These are phyloP conservation scores for Subacronicta megacephala DNA, from an alignment of 2,888 invertebrate genomes.

Conservation along the genomic window DNA sequence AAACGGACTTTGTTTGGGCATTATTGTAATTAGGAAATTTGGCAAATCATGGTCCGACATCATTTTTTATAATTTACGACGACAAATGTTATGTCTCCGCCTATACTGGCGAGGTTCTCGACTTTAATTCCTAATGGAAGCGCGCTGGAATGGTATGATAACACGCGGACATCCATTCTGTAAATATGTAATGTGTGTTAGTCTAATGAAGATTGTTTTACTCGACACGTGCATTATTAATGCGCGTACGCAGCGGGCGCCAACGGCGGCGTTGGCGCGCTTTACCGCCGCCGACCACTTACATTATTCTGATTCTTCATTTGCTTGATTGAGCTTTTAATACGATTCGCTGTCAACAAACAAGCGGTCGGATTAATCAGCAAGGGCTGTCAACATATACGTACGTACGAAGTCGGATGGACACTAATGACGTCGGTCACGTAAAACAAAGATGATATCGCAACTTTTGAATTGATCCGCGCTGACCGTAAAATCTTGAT, in stretches of 20 bases:
- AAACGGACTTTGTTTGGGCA: conserved; percentile 58
- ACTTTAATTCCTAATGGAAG: conserved; percentile 72
- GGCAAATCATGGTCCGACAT: conserved; percentile 80
- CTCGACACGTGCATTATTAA: conserved; percentile 86
- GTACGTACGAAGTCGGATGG: conserved; percentile 57
- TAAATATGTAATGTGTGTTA: conserved; percentile 83
- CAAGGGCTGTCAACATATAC: conserved; percentile 82
- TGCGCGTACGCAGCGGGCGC: conserved; percentile 87
- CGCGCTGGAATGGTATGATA: conserved; percentile 65
- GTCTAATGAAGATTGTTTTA: conserved; percentile 89
- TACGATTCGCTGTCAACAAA: conserved; percentile 86
- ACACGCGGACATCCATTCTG: conserved; percentile 64
- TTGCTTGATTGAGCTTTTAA: conserved; percentile 90
- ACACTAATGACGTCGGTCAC: conserved; percentile 82
- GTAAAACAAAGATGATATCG: conserved; percentile 79
- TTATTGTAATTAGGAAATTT: conserved; percentile 79
- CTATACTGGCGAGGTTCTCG: conserved; percentile 53
- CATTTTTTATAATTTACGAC: conserved; percentile 77
- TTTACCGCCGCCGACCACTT: conserved; percentile 72
- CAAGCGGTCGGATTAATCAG: conserved; percentile 83
- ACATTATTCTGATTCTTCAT: conserved; percentile 89
- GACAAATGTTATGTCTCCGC: conserved; percentile 58
- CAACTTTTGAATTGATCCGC: conserved; percentile 71
- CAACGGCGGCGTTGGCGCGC: conserved; percentile 47
- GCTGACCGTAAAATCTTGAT: conserved; percentile 63